phyloP scores from a whole-genome alignment of 2,113 vertebrate genomes.

The Genyomyrus donnyi region DNA sequence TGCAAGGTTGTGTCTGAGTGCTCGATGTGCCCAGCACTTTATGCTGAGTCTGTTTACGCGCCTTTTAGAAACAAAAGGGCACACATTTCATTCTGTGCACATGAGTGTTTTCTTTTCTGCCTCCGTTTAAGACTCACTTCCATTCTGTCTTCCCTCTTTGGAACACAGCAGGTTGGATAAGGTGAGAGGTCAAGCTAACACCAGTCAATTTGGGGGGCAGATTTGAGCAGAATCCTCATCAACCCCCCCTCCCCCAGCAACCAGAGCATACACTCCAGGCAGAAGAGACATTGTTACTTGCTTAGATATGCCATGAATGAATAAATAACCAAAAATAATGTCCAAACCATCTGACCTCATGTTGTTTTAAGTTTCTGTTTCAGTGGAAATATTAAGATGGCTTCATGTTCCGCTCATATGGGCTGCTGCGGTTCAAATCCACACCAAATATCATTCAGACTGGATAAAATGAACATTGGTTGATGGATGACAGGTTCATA shows the following conservation, averaged over 20 bases:
- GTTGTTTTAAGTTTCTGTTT: neutral
- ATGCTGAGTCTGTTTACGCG: neutral
- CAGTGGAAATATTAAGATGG: neutral
- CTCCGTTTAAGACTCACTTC: neutral
- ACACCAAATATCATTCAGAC: neutral
- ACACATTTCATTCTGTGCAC: neutral
- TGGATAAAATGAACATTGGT: neutral
- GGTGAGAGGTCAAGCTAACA: slow-evolving; percentile 44
- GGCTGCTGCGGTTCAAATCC: neutral
- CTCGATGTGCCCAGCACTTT: neutral
- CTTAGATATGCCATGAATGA: neutral
- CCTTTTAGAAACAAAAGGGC: neutral
- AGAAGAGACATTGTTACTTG: neutral
- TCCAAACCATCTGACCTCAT: neutral
- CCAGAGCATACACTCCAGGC: neutral
- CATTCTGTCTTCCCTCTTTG: slow-evolving; percentile 15
- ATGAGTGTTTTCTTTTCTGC: neutral
- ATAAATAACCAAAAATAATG: neutral
- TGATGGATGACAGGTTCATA: neutral
- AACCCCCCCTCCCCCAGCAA: neutral
- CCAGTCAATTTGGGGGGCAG: slow-evolving; percentile 40
- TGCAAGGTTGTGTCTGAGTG: neutral
- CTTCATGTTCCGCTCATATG: neutral
- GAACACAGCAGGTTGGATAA: slow-evolving; percentile 31
- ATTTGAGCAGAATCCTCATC: slow-evolving; percentile 19